Evolutionary conservation across 2,797 vertebrate genomes (phyloP).

Genomic region (Halcyon leucocephala): DNA sequence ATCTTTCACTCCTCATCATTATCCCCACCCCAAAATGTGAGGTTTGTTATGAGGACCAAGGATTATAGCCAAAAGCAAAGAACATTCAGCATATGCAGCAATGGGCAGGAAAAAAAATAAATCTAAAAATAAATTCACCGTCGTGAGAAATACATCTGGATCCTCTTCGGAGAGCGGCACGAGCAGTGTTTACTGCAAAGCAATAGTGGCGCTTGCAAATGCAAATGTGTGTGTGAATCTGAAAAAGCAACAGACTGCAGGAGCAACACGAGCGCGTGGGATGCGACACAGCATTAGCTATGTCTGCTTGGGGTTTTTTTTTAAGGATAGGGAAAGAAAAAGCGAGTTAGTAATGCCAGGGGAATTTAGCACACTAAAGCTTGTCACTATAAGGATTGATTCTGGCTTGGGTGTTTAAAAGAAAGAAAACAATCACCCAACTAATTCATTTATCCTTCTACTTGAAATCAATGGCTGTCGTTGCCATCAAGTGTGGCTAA

Average conservation of each 20-base stretch:
- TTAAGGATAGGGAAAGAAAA: neutral
- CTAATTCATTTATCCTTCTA: neutral
- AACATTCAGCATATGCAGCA: neutral
- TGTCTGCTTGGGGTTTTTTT: neutral
- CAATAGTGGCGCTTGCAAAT: slow-evolving; percentile 56
- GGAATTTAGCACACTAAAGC: slow-evolving; percentile 26
- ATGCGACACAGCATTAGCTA: slow-evolving; percentile 20
- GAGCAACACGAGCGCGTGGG: slow-evolving; percentile 40
- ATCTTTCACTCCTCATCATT: neutral
- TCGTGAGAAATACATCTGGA: slow-evolving; percentile 35
- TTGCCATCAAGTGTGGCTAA: neutral
- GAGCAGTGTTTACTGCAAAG: slow-evolving; percentile 54
- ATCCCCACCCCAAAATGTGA: fast-evolving
- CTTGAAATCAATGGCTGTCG: neutral
- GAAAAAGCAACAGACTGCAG: slow-evolving; percentile 67
- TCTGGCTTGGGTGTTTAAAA: neutral
- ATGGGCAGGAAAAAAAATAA: neutral
- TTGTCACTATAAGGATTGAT: slow-evolving; percentile 10
- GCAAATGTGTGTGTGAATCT: slow-evolving; percentile 51
- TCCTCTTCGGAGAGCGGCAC: neutral
- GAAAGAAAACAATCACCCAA: neutral
- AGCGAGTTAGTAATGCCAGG: neutral
- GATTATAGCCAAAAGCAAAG: neutral
- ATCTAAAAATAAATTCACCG: neutral
- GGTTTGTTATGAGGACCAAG: neutral